Base-by-base conservation (phyloP, 2,797 vertebrate species). In the Ctenopoma multispine region DNA sequence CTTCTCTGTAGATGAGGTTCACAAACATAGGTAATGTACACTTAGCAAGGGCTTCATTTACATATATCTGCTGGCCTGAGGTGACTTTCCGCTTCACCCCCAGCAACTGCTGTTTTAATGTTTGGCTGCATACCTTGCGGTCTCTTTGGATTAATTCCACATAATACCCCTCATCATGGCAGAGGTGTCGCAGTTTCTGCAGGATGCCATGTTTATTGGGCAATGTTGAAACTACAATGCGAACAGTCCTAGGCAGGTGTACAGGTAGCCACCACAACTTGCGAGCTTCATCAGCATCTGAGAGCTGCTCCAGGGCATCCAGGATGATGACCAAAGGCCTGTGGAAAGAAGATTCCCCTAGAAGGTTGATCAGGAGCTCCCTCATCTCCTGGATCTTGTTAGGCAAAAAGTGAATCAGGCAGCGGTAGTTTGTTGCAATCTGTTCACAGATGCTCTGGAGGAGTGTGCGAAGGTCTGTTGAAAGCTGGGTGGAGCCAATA, bases 21-120 rank as follows among this genome's bases (percentile, higher is more conserved):
- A 99, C 95, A 92, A 98, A 99, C 98, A 99, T 99, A 7, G 98
- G 98, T 87, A 99, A 92, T 0, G 98, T 99, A 84, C 98, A 99
- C 90, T 97, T 99, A 57, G 97, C 97, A 70, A 99, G 94, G 0
- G 97, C 98, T 51, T 98, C 97, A 63, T 99, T 99, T 72, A 99
- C 97, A 0, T 99, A 99, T 77, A 99, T 99, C 89, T 99, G 98
- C 88, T 99, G 98, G 60, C 98, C 98, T 2, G 98, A 99, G 5
- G 98, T 99, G 89, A 99, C 97, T 89, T 99, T 99, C 74, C 98
- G 94, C 86, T 97, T 98, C 79, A 99, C 96, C 12, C 91, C 89
- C 44, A 99, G 92, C 76, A 99, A 92, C 90, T 99, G 98, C 86
- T 98, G 97, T 89, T 99, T 99, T 79, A 99, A 94, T 36, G 97